Evolutionary conservation across 1,140 invertebrate species (phyloP).

Genomic region (Tribolium castaneum): DNA sequence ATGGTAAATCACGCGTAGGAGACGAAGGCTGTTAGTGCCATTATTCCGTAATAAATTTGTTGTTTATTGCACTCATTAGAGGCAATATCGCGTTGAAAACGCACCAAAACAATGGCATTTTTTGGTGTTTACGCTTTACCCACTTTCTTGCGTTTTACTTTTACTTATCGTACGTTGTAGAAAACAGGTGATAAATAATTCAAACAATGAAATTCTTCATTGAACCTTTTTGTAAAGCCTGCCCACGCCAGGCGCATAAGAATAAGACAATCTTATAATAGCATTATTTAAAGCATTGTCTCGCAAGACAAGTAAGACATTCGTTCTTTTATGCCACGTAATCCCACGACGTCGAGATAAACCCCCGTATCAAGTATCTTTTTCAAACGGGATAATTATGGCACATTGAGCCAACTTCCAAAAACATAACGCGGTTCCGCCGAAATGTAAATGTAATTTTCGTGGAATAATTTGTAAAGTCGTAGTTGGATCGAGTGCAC

Average conservation of each 20-base stretch:
- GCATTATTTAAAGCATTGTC: background rate
- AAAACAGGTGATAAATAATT: slow-evolving; percentile 15
- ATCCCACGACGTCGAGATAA: slow-evolving; percentile 3
- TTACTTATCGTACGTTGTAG: background rate
- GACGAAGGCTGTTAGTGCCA: background rate
- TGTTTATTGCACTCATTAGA: background rate
- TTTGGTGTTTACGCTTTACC: background rate
- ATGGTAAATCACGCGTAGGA: background rate
- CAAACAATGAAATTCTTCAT: background rate
- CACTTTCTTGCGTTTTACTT: background rate
- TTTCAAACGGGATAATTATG: slow-evolving; percentile 12
- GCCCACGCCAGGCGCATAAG: background rate
- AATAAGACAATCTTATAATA: slow-evolving; percentile 12
- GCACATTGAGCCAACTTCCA: background rate
- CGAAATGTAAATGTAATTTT: slow-evolving; percentile 29
- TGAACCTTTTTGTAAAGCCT: slow-evolving; percentile 1
- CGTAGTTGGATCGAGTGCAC: slow-evolving; percentile 18
- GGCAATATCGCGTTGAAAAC: background rate
- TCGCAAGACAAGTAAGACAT: background rate
- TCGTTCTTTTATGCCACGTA: slow-evolving; percentile 3
- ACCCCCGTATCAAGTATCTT: slow-evolving; percentile 24
- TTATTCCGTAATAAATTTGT: background rate
- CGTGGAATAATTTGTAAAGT: slow-evolving; percentile 21
- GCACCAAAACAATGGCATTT: background rate
- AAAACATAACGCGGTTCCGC: background rate